Evolutionary conservation across 2,113 vertebrate species (phyloP), one percentile per base, ranked within the genome.

Genomic region (Crotalus horridus): DNA sequence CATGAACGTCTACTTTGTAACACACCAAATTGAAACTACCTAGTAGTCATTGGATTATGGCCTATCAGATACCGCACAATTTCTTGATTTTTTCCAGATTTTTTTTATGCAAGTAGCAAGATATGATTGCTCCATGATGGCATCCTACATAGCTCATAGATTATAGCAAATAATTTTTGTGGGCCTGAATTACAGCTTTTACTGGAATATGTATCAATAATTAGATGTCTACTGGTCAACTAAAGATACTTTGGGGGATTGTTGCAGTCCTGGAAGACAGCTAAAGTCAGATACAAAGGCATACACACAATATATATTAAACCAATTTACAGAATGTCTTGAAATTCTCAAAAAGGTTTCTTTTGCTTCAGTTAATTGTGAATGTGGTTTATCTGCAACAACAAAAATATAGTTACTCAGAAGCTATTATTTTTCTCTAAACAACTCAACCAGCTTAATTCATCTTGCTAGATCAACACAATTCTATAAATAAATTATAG

Each of bases 401-500:
- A 59, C 53, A 90, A 53, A 43, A 74, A 93, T 51, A 90, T 39
- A 58, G 74, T 29, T 24, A 87, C 58, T 86, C 74, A 64, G 86
- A 93, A 90, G n/a, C 81, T 54, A 93, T 89, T 90, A 87, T 93
- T 92, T 93, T 59, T 90, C 89, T 58, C 39, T 53, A 61, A 95
- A 94, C 0, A 0, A 56, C 29, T 91, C 85, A 92, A 89, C 64
- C 86, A 94, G 23, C 53, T 59, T 56, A 85, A 89, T 85, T 89
- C 91, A 58, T 48, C 58, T 85, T 93, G 93, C 20, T 46, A 74
- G 39, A 95, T 54, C 54, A 55, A 91, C 55, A 3, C 15, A 91
- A 3, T 87, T 56, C 69, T 89, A 55, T 89, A 54, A 91, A 53
- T 92, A 59, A 91, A 15, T 39, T 87, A 94, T 58, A 15, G 15